Conservation (phyloP, 2,113 vertebrate species). For the Glaucidium brasilianum region DNA sequence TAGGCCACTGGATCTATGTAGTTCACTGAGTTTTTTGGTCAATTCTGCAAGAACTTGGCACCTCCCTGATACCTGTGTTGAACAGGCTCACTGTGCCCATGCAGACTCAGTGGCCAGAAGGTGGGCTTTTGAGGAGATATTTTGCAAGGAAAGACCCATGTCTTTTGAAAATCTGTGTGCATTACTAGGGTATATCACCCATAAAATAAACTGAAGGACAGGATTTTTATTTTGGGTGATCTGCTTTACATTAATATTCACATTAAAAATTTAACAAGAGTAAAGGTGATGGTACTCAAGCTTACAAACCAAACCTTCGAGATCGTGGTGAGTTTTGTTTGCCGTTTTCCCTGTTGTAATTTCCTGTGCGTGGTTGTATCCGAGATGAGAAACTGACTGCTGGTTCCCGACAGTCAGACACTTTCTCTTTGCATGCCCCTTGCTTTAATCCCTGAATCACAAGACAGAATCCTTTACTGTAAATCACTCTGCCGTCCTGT, state of each 20-base stretch:
- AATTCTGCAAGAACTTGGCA: background rate
- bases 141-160: background rate
- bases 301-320: background rate
- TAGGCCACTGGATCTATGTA: background rate
- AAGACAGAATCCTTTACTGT: background rate
- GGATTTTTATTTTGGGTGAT: background rate
- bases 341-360: background rate
- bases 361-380: background rate
- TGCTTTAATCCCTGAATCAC: background rate
- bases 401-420: background rate
- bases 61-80: background rate
- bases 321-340: background rate
- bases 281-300: background rate
- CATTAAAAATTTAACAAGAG: background rate
- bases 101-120: background rate
- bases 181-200: background rate
- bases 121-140: background rate
- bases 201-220: background rate
- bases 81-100: background rate
- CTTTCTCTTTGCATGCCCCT: background rate
- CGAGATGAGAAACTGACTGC: background rate
- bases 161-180: background rate
- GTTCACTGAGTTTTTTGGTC: background rate
- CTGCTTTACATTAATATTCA: background rate
- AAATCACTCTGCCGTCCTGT: background rate